Conservation (phyloP, 2,113 vertebrate species). For the Hypomesus transpacificus region DNA sequence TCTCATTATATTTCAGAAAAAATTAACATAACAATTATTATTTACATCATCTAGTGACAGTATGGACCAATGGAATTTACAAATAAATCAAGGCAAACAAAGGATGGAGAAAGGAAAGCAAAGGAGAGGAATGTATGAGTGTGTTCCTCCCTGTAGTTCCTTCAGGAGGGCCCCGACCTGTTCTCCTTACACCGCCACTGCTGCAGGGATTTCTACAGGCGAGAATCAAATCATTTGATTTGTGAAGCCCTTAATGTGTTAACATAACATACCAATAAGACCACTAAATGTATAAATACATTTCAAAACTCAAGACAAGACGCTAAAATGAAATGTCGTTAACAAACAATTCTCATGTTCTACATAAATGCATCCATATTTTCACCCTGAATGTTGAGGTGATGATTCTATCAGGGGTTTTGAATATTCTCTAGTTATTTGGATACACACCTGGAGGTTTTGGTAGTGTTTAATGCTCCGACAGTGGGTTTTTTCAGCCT, state of each 20-base stretch:
- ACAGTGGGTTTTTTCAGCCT: slow-evolving; percentile 59
- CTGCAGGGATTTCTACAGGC: slow-evolving; percentile 4
- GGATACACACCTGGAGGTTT: slow-evolving; percentile 48
- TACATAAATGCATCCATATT: no score
- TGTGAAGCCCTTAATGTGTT: background rate
- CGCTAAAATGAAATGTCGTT: no score
- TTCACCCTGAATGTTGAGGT: no score
- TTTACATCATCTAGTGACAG: background rate
- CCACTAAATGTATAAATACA: background rate
- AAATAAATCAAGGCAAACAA: background rate
- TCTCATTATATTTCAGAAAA: no score
- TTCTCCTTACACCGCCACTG: background rate
- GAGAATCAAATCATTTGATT: background rate
- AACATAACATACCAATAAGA: background rate
- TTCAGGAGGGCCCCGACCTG: no score
- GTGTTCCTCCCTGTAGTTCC: background rate
- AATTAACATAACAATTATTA: no score
- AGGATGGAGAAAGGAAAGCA: background rate
- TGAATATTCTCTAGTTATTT: no score
- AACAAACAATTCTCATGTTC: no score
- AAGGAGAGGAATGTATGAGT: background rate
- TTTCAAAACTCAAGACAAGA: no score
- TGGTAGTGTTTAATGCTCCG: slow-evolving; percentile 62
- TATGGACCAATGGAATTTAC: background rate
- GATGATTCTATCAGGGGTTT: no score